Percentiles rank a stretch among this genome's conserved stretches.
These are phyloP conservation scores for Scaptomyza tumidula DNA, from an alignment of 2,888 invertebrate genomes.

Conservation along the genomic window DNA sequence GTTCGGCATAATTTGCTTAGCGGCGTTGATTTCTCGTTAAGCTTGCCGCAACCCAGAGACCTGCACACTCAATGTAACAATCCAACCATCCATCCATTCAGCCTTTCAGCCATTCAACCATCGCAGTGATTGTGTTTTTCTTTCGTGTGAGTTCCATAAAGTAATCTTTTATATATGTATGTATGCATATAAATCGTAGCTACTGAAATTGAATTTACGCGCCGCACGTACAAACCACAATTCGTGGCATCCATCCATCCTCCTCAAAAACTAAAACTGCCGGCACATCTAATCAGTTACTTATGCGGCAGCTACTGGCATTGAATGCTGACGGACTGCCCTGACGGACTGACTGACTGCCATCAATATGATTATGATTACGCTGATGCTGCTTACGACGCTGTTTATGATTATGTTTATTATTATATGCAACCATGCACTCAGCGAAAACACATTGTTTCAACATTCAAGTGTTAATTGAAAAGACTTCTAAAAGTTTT, in stretches of 20 bases:
- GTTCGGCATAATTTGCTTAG: constrained; percentile 81
- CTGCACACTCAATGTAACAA: constrained; percentile 28
- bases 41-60: constrained; percentile 42
- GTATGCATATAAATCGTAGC: constrained; percentile 40
- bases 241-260: constrained; percentile 81
- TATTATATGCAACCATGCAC: constrained; percentile 12
- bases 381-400: constrained; percentile 30
- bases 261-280: constrained; percentile 30
- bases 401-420: constrained; percentile 34
- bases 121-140: constrained; percentile 2
- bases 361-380: constrained; percentile 56
- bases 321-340: constrained; percentile 16
- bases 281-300: constrained; percentile 48
- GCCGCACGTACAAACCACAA: constrained; percentile 83
- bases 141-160: constrained; percentile 53
- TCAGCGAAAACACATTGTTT: neutral
- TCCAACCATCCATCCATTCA: neutral
- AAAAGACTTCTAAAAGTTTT: neutral
- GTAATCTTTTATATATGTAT: constrained; percentile 2
- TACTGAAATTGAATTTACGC: constrained; percentile 83
- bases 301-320: constrained; percentile 58
- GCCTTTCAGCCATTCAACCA: neutral
- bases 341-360: constrained; percentile 6
- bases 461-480: neutral
- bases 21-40: constrained; percentile 81